Evolutionary conservation across 2,888 invertebrate genomes (phyloP), one percentile per base, ranked within the genome.

Genomic region (Branchipolynoe longqiensis): DNA sequence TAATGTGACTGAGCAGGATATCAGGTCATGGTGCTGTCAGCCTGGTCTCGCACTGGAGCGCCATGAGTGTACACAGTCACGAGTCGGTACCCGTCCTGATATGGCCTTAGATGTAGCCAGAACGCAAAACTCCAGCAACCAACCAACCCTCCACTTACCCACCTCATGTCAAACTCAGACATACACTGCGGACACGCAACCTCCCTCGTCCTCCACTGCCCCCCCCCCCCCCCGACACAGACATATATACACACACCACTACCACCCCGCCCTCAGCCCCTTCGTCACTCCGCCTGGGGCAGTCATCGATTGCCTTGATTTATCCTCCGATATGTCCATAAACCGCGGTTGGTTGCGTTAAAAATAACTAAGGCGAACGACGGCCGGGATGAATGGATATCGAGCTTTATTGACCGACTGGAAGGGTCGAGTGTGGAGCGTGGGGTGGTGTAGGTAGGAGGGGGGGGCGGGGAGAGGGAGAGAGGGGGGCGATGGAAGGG

Each of bases 361-460:
- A 69, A 69, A 69, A 69, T 69, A 69, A 36, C 69, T 38, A 69
- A 58, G n/a, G 58, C 58, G 58, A 58, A 58, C n/a, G 58, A 58
- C 58, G 25, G 4, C n/a, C n/a, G n/a, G 69, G 36, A 38, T 69
- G 69, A 69, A 69, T 33, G 36, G 12, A 14, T 69, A 69, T 69
- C 38, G 38, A 69, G 36, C 36, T 22, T 18, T 69, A 69, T 69
- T 69, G 69, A 69, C 33, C 69, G n/a, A n/a, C n/a, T n/a, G n/a
- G n/a, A n/a, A n/a, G n/a, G n/a, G n/a, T n/a, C n/a, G n/a, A n/a
- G n/a, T n/a, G n/a, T n/a, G n/a, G n/a, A n/a, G n/a, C n/a, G n/a
- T n/a, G n/a, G n/a, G n/a, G n/a, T n/a, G n/a, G n/a, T n/a, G n/a
- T n/a, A n/a, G n/a, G n/a, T n/a, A n/a, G n/a, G n/a, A n/a, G n/a